Base-by-base conservation (phyloP, 2,113 vertebrate genomes). In the Corvus cornix region DNA sequence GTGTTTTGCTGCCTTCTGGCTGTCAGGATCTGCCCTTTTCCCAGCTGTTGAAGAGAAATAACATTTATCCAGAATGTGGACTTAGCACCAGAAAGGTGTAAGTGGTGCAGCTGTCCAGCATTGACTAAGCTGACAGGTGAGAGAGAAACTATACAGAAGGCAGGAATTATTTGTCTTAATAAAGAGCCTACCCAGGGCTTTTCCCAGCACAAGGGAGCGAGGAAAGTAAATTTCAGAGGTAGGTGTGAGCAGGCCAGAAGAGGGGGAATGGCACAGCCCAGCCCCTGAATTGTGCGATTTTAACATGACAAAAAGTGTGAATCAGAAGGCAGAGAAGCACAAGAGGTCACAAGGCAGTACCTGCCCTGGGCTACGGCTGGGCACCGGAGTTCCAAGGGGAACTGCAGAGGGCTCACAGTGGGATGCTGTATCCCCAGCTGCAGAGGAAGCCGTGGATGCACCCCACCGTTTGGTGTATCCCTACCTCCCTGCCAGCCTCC, bases 401-500 rank as follows among this genome's bases (percentile, higher is more conserved):
- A 4, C 51, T 69, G 51, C 62, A 52, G 80, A 58, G 43, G 1
- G 20, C 33, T 60, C 22, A 3, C 46, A 17, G 28, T 1, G 1
- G 73, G 77, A 18, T 84, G 74, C 44, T 63, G 43, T 55, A 66
- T 28, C 30, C 35, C 35, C 1, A 11, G 14, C 23, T 2, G 2
- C 60, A 70, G 79, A 26, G 21, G 33, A 26, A 60, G 51, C 51
- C 13, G 4, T 0, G 3, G 55, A 14, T 69, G 60, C 46, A 48
- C 21, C 20, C 5, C 1, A 17, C 39, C 4, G 0, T 20, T 35
- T 4, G 1, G 8, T 27, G 10, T 4, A 26, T 7, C 35, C 58
- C 31, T 8, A 0, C 8, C 6, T 49, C 19, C n/a, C 60, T 26
- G 66, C 37, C 0, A 0, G 41, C 35, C 7, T 51, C 69, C 21